These are phyloP conservation scores for Aphaenogaster ashmeadi DNA, from an alignment of 1,140 invertebrate genomes.

Conservation along the genomic window DNA sequence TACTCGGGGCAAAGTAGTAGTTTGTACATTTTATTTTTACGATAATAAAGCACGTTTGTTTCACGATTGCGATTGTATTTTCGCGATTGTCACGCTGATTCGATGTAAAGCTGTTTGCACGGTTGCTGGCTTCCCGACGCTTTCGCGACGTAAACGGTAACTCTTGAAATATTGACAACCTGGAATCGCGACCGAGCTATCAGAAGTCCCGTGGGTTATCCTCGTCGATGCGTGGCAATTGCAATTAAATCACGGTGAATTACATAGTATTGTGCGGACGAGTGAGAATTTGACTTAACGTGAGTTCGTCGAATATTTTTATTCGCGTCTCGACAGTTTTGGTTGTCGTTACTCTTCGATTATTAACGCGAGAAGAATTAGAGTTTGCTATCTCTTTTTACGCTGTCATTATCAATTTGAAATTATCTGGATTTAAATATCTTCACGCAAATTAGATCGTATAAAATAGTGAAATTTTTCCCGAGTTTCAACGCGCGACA, in stretches of 20 bases:
- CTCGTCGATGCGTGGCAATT: slow-evolving; percentile 41
- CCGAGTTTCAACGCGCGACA: slow-evolving; percentile 5
- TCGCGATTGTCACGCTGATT: not conserved
- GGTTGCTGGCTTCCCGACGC: not conserved
- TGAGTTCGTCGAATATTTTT: not conserved
- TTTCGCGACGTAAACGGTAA: slow-evolving; percentile 15
- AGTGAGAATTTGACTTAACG: not conserved
- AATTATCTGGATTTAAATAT: not conserved
- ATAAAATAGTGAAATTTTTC: not conserved
- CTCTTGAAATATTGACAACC: slow-evolving; percentile 47
- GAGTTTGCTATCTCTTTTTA: not conserved
- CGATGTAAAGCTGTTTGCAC: slow-evolving; percentile 3
- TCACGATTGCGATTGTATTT: not conserved
- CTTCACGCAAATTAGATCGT: not conserved
- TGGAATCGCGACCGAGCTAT: slow-evolving; percentile 42
- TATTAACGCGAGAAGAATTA: not conserved
- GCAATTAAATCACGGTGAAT: slow-evolving; percentile 36
- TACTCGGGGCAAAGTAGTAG: not conserved
- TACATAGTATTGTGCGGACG: slow-evolving; percentile 10
- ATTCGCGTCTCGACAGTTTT: not conserved
- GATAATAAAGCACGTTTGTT: not conserved
- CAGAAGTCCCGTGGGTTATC: slow-evolving; percentile 40
- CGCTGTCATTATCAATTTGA: not conserved
- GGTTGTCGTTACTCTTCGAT: not conserved
- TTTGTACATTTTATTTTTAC: slow-evolving; percentile 8